phyloP scores from a whole-genome alignment of 92 coral and sea anemone genomes.

The Zoanthus sociatus region DNA sequence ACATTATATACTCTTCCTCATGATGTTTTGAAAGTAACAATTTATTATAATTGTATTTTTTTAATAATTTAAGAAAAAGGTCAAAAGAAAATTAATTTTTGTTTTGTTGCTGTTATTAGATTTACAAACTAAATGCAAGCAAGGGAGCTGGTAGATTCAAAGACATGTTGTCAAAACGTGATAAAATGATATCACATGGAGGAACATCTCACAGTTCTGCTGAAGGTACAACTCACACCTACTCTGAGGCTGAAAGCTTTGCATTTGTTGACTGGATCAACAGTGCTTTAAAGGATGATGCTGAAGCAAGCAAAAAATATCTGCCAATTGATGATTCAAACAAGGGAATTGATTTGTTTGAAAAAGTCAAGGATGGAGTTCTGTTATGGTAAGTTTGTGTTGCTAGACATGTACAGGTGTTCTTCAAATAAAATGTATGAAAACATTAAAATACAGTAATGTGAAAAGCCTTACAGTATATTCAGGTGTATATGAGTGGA shows the following conservation, averaged over 20 bases:
- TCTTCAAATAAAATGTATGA: too few relatives aligned
- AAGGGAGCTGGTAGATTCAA: slow-evolving; percentile 62
- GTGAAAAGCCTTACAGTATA: too few relatives aligned
- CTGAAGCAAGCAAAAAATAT: slow-evolving; percentile 64
- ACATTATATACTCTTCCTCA: too few relatives aligned
- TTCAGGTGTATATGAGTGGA: too few relatives aligned
- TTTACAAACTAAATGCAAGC: slow-evolving; percentile 50
- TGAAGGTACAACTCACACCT: slow-evolving; percentile 91
- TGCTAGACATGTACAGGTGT: too few relatives aligned
- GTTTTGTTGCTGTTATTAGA: slow-evolving; percentile 4
- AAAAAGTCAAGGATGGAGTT: slow-evolving; percentile 89
- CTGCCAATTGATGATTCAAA: slow-evolving; percentile 76
- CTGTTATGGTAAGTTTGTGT: slow-evolving; percentile 73
- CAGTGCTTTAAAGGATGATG: slow-evolving; percentile 78
- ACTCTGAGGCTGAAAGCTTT: slow-evolving; percentile 82
- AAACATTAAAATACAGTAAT: too few relatives aligned
- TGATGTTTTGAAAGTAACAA: too few relatives aligned
- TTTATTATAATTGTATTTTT: too few relatives aligned
- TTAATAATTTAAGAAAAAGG: too few relatives aligned
- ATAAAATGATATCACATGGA: slow-evolving; percentile 72
- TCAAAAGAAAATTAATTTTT: too few relatives aligned
- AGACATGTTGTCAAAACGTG: slow-evolving; percentile 69
- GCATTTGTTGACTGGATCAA: slow-evolving; percentile 98
- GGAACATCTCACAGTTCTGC: slow-evolving; percentile 91
- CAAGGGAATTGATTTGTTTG: slow-evolving; percentile 79